Evolutionary conservation across 2,888 invertebrate genomes (phyloP).

Genomic region (Parelbella ahira): DNA sequence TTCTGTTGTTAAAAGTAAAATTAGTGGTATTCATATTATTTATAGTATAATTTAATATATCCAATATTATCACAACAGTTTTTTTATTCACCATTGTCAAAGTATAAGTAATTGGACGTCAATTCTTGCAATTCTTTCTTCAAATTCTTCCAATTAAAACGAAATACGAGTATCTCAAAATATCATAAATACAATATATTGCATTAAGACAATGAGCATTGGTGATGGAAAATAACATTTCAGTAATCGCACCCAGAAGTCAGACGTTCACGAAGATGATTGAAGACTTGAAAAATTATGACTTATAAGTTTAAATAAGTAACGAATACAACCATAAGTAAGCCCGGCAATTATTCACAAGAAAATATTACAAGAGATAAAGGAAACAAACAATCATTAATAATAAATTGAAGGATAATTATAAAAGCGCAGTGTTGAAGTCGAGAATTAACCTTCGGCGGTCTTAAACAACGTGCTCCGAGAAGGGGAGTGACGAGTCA

Average conservation of each 20-base stretch:
- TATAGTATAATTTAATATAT: no score
- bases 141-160: no score
- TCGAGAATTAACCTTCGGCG: conserved; percentile 19
- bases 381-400: conserved; percentile 26
- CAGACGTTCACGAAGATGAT: conserved; percentile 7
- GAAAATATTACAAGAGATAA: conserved; percentile 21
- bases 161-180: no score
- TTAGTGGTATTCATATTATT: no score
- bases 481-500: conserved; percentile 5
- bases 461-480: conserved; percentile 17
- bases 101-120: no score
- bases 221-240: not conserved
- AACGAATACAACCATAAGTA: conserved; percentile 8
- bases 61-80: no score
- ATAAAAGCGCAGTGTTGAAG: conserved; percentile 22
- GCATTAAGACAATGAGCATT: no score
- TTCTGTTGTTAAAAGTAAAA: no score
- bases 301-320: conserved; percentile 13
- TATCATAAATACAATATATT: no score
- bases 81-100: no score
- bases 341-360: conserved; percentile 18
- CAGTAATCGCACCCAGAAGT: not conserved
- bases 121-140: no score
- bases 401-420: conserved; percentile 26
- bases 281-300: conserved; percentile 19